Evolutionary conservation across 2,113 vertebrate species (phyloP).

Genomic region (Lepisosteus osseus): DNA sequence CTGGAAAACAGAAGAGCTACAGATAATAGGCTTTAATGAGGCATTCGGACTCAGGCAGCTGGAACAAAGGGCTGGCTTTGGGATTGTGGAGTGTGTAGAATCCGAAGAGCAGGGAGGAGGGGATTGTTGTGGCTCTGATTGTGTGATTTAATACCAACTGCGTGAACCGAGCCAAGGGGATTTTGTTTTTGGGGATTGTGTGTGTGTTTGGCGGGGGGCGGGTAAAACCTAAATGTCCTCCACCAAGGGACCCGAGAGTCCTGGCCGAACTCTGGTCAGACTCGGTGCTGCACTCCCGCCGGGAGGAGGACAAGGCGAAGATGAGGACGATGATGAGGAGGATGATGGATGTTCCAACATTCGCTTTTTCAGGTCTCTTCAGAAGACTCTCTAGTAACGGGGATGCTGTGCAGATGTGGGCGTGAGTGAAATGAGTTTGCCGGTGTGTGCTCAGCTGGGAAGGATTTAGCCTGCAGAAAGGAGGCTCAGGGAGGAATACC

Average conservation of each 20-base stretch:
- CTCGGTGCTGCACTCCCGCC: no score
- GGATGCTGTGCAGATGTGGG: not conserved
- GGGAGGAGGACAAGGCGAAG: not conserved
- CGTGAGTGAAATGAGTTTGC: not conserved
- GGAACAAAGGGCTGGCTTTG: conserved; percentile 41
- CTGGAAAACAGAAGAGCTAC: conserved; percentile 37
- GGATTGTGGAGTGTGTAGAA: conserved; percentile 32
- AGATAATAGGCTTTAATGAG: conserved; percentile 56
- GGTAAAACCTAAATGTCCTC: no score
- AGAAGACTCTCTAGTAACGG: no score
- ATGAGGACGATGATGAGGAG: not conserved
- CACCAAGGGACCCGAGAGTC: no score
- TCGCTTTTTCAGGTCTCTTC: no score
- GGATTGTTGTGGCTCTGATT: conserved; percentile 19
- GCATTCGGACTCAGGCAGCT: conserved; percentile 46
- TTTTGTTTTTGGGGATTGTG: conserved; percentile 24
- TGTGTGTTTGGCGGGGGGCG: conserved; percentile 36
- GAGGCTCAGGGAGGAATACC: not conserved
- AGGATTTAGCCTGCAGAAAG: not conserved
- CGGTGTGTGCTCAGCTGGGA: not conserved
- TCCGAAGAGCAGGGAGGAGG: conserved; percentile 26
- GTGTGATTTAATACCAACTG: conserved; percentile 33
- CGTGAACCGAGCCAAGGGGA: conserved; percentile 32
- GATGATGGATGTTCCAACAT: not conserved
- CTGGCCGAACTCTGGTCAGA: no score